phyloP scores from a whole-genome alignment of 2,113 vertebrate species.

The Lycocorax pyrrhopterus region DNA sequence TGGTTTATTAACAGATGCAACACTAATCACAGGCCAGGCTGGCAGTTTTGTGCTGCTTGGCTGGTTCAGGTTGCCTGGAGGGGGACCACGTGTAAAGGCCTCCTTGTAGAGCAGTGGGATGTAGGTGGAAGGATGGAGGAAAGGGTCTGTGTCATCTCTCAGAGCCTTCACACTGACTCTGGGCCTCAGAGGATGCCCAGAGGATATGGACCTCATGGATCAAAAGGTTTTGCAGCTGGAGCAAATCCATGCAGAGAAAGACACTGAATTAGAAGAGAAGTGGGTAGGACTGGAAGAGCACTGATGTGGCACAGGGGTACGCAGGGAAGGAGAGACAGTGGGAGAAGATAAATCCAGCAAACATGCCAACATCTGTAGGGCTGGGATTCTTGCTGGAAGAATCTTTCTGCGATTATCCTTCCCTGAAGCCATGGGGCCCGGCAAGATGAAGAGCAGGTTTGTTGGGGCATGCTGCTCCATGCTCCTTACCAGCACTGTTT shows the following conservation, averaged over 20 bases:
- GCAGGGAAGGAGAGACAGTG: background rate
- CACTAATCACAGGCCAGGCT: background rate
- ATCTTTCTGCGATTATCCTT: background rate
- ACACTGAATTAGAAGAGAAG: background rate
- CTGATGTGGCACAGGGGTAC: background rate
- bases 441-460: background rate
- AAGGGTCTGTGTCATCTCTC: background rate
- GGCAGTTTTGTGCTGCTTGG: background rate
- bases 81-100: background rate
- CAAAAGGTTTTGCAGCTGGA: background rate
- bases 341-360: background rate
- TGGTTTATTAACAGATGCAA: background rate
- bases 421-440: fast-evolving
- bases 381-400: background rate
- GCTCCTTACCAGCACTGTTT: background rate
- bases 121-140: background rate
- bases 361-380: background rate
- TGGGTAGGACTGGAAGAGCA: background rate
- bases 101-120: background rate
- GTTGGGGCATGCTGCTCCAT: background rate
- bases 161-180: background rate
- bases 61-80: background rate
- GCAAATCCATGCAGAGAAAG: background rate
- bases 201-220: background rate
- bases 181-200: background rate